These are phyloP conservation scores for Cepphus grylle DNA, from an alignment of 2,113 vertebrate genomes.

Conservation along the genomic window DNA sequence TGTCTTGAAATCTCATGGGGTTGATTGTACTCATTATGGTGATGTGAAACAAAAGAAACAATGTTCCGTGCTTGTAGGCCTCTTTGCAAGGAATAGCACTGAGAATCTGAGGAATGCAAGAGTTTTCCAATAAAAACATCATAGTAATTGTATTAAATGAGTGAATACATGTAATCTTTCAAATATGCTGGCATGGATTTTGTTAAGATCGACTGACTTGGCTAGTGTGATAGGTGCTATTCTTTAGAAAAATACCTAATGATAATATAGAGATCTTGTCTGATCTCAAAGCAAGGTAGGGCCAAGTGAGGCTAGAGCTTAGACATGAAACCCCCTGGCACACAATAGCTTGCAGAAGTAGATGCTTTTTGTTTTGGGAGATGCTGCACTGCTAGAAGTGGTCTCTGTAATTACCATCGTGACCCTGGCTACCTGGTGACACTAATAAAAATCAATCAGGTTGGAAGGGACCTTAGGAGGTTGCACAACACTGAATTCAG, in stretches of 20 bases:
- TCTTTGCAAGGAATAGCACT: background rate
- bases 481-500: background rate
- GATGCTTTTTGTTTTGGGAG: background rate
- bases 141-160: slow-evolving; percentile 26
- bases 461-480: background rate
- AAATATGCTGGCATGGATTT: slow-evolving; percentile 24
- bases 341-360: background rate
- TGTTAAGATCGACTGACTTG: background rate
- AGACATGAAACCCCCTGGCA: background rate
- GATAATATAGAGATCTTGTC: background rate
- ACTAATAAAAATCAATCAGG: background rate
- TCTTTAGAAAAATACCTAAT: background rate
- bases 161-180: slow-evolving; percentile 3
- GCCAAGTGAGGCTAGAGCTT: background rate
- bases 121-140: slow-evolving; percentile 50
- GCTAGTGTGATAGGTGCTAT: background rate
- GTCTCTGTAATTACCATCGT: background rate
- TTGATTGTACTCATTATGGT: background rate
- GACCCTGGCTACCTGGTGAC: background rate
- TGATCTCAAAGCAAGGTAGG: background rate
- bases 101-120: slow-evolving; percentile 27
- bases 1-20: background rate
- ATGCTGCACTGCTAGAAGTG: background rate
- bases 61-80: background rate
- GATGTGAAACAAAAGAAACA: background rate